These are phyloP conservation scores for Tetrapedia diversipes DNA, from an alignment of 2,888 invertebrate species.

Conservation along the genomic window DNA sequence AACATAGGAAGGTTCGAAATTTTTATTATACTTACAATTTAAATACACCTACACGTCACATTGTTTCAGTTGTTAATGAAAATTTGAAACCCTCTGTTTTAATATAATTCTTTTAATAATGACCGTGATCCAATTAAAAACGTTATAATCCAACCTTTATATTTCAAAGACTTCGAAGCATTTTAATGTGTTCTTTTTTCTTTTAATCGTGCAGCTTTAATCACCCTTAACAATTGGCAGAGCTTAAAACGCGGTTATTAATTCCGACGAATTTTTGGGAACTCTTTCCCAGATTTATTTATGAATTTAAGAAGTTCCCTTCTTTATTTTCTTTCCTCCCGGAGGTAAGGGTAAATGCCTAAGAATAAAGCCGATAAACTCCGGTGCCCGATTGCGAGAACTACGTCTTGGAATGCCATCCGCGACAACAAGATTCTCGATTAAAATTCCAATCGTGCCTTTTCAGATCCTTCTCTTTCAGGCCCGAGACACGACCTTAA, in stretches of 20 bases:
- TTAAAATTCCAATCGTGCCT: constrained; percentile 68
- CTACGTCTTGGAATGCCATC: constrained; percentile 62
- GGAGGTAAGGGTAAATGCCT: constrained; percentile 21
- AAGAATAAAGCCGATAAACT: constrained; percentile 55
- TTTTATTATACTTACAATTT: neutral
- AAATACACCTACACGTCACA: neutral
- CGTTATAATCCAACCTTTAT: neutral
- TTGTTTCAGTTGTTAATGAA: neutral
- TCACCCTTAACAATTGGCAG: neutral
- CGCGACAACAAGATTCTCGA: constrained; percentile 68
- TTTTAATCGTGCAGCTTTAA: neutral
- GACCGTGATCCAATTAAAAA: neutral
- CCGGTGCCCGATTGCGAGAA: constrained; percentile 48
- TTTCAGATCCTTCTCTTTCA: constrained; percentile 52
- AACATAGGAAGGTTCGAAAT: neutral
- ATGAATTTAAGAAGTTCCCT: neutral
- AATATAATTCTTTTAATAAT: neutral
- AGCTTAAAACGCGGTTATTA: neutral
- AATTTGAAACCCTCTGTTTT: neutral
- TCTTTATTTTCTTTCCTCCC: constrained; percentile 10
- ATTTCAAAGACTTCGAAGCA: neutral
- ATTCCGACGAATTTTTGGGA: neutral
- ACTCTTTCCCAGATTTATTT: neutral
- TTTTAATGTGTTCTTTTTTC: neutral
- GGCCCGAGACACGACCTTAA: constrained; percentile 31